Evolutionary conservation across 2,888 invertebrate genomes (phyloP).

Genomic region (Hemaris fuciformis): DNA sequence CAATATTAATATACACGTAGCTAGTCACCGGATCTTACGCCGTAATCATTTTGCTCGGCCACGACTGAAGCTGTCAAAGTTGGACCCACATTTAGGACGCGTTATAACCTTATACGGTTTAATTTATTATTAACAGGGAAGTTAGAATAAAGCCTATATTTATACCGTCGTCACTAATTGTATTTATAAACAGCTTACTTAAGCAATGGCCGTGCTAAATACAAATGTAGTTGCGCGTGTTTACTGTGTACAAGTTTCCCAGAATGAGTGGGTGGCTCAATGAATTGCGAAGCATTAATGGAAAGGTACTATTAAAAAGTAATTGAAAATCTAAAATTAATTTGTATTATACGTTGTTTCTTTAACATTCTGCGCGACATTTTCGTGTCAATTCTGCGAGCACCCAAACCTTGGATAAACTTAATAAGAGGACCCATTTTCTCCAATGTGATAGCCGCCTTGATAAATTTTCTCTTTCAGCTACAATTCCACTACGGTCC

Average conservation of each 20-base stretch:
- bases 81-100: not conserved
- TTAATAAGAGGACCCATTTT: not conserved
- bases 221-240: not conserved
- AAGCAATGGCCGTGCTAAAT: not conserved
- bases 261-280: not conserved
- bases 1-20: not conserved
- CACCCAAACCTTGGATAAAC: not conserved
- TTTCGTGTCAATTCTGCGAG: not conserved
- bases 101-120: not conserved
- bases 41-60: not conserved
- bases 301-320: not conserved
- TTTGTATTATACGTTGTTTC: not conserved
- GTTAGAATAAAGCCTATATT: not conserved
- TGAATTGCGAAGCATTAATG: constrained; percentile 1
- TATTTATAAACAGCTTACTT: not conserved
- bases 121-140: not conserved
- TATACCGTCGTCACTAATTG: not conserved
- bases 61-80: not conserved
- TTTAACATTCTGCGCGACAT: not conserved
- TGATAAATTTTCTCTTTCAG: not conserved
- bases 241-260: not conserved
- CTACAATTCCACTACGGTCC: not conserved
- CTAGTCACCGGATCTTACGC: not conserved
- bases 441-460: not conserved
- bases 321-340: constrained; percentile 2